These are phyloP conservation scores for Gobio gobio DNA, from an alignment of 2,113 vertebrate genomes.

Conservation along the genomic window DNA sequence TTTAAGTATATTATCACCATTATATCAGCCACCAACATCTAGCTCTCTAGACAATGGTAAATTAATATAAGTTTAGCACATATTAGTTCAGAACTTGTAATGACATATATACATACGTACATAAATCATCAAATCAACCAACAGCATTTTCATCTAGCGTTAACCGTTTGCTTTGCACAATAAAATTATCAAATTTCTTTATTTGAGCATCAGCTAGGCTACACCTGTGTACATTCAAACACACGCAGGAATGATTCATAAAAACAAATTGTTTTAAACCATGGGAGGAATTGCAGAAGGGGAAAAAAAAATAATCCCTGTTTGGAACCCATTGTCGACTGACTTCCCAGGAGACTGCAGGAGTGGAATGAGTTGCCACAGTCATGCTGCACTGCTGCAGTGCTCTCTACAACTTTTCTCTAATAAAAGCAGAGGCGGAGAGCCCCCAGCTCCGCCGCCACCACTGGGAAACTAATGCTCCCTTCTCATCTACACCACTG, in stretches of 20 bases:
- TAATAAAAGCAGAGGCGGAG: constrained; percentile 50
- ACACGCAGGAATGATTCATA: neutral
- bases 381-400: constrained; percentile 32
- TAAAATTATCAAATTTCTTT: neutral
- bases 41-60: neutral
- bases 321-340: neutral
- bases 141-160: neutral
- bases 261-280: constrained; percentile 28
- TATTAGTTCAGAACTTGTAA: too few relatives aligned
- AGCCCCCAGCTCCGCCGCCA: constrained; percentile 27
- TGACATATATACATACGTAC: too few relatives aligned
- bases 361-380: constrained; percentile 26
- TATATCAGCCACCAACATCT: neutral
- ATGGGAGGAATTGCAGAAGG: neutral
- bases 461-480: constrained; percentile 50
- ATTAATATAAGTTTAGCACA: neutral
- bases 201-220: neutral
- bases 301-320: neutral
- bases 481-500: constrained; percentile 50
- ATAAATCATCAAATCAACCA: neutral
- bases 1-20: neutral
- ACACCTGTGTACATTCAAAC: constrained; percentile 1
- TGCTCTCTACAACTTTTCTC: constrained; percentile 37
- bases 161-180: neutral
- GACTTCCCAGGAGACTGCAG: constrained; percentile 37